Evolutionary conservation across 2,113 vertebrate species (phyloP), one percentile per base, ranked within the genome.

Genomic region (Stigmatopora argus): DNA sequence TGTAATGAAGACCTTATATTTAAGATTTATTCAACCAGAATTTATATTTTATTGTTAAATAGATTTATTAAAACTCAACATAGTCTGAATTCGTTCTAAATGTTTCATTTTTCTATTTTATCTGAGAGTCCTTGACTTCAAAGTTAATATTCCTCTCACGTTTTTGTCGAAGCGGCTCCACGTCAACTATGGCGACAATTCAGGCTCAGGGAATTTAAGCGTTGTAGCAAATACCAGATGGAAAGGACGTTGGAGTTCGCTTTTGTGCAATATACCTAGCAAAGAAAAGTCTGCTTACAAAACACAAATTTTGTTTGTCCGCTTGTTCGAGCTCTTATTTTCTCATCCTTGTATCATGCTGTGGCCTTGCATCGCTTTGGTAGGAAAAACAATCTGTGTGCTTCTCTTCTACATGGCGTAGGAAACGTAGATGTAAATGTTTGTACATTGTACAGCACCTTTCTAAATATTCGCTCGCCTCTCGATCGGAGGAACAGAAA

Each of bases 361-460:
- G 92, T 91, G 92, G 93, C 93, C 93, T 94, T 94, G 93, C 92
- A 92, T 93, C 77, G 90, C 87, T 87, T 85, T 79, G 82, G 80
- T 79, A 82, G 78, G 82, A 83, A 83, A 86, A 72, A 85, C 81
- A 84, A 89, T 91, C 78, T 79, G 80, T 65, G 83, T 89, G 83
- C 77, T 87, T 78, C 31, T 85, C 84, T 86, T 82, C 78, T 83
- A 86, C 88, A 86, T 86, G 91, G 89, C 92, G 90, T 94, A 84
- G 89, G 78, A 82, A 74, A 60, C 72, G 76, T 89, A 92, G 92
- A 91, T 98, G 94, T 96, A 96, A 96, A 97, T 95, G 94, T 96
- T 97, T 96, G 92, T 94, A 97, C 93, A 96, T 87, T 99, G 95
- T 98, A 98, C 95, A 99, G 93, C 92, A 93, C 90, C 93, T 97